A percentile compares a stretch with the other conserved stretches of the same genome.
Evolutionary conservation across 2,797 vertebrate genomes (phyloP).

Genomic region (Rhinophrynus dorsalis): DNA sequence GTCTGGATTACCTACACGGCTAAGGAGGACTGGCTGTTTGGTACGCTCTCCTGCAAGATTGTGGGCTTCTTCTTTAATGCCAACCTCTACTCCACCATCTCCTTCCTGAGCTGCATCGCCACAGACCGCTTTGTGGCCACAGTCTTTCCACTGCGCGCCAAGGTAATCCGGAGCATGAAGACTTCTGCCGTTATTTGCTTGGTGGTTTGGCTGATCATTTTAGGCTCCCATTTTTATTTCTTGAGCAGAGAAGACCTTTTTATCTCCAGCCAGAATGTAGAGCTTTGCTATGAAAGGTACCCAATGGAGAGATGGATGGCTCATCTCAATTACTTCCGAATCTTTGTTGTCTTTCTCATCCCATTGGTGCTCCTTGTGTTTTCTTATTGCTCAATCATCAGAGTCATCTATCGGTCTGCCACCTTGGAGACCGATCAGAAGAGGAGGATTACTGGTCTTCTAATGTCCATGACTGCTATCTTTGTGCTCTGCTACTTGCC

Average conservation of each 20-base stretch:
- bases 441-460: slow-evolving; percentile 34
- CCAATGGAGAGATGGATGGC: slow-evolving; percentile 45
- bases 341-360: slow-evolving; percentile 38
- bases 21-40: slow-evolving; percentile 43
- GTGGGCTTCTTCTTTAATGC: slow-evolving; percentile 51
- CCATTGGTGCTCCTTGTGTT: slow-evolving; percentile 37
- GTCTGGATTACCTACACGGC: slow-evolving; percentile 43
- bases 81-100: slow-evolving; percentile 48
- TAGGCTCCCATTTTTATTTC: slow-evolving; percentile 33
- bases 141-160: slow-evolving; percentile 27
- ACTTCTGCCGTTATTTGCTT: not conserved
- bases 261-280: slow-evolving; percentile 23
- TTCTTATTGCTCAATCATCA: slow-evolving; percentile 41
- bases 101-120: slow-evolving; percentile 49
- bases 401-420: slow-evolving; percentile 7
- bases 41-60: slow-evolving; percentile 28
- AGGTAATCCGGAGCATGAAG: slow-evolving; percentile 19
- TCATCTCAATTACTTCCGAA: slow-evolving; percentile 42
- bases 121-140: slow-evolving; percentile 47
- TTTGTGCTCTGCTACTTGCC: slow-evolving; percentile 50
- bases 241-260: slow-evolving; percentile 4
- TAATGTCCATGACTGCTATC: slow-evolving; percentile 35
- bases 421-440: slow-evolving; percentile 19
- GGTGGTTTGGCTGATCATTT: slow-evolving; percentile 29
- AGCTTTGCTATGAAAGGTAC: slow-evolving; percentile 49